A percentile compares a stretch with the other conserved stretches of the same genome.
phyloP scores from a whole-genome alignment of 2,797 vertebrate species.

The Nasua narica region DNA sequence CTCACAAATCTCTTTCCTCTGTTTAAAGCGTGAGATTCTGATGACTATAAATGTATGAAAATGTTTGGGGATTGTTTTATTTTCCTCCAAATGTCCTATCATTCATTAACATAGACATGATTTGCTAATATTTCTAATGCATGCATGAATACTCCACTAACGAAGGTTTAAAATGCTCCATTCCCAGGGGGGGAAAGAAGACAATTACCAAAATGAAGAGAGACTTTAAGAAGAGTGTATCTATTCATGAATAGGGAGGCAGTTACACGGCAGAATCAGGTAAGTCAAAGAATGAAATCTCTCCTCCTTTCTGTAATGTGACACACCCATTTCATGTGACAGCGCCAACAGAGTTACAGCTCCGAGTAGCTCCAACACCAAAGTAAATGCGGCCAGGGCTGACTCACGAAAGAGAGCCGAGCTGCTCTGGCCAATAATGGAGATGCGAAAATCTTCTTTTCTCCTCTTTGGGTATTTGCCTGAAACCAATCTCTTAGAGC shows the following conservation, averaged over 20 bases:
- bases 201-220: slow-evolving; percentile 58
- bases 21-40: slow-evolving; percentile 80
- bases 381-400: not conserved
- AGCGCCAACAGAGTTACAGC: not conserved
- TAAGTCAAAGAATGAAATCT: slow-evolving; percentile 24
- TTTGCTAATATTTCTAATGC: slow-evolving; percentile 69
- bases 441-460: slow-evolving; percentile 39
- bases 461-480: slow-evolving; percentile 60
- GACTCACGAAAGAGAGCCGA: not conserved
- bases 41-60: slow-evolving; percentile 82
- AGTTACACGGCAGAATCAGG: slow-evolving; percentile 17
- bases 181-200: not conserved
- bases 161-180: slow-evolving; percentile 32
- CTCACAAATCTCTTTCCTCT: slow-evolving; percentile 84
- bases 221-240: slow-evolving; percentile 46
- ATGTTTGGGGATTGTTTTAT: slow-evolving; percentile 69
- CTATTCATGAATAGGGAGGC: slow-evolving; percentile 24
- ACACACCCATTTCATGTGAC: not conserved
- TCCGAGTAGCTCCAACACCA: not conserved
- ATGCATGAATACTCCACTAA: slow-evolving; percentile 42
- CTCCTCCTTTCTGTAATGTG: not conserved
- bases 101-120: slow-evolving; percentile 54
- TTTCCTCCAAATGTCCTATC: slow-evolving; percentile 60
- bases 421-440: not conserved
- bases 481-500: slow-evolving; percentile 54